Evolutionary conservation across 2,113 vertebrate genomes (phyloP), one percentile per base, ranked within the genome.

Genomic region (Equus przewalskii): DNA sequence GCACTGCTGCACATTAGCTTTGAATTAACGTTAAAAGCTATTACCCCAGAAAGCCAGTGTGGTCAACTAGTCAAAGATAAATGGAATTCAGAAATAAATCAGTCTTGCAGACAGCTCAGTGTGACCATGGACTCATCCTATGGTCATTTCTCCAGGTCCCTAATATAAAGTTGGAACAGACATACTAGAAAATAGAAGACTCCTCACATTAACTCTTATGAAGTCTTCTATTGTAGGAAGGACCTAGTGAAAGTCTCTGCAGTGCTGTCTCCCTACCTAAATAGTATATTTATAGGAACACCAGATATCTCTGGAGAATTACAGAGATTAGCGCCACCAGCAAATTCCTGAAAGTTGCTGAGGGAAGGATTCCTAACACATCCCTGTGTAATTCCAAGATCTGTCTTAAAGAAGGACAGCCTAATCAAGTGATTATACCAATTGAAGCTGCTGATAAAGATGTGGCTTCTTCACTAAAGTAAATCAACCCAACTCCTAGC

Each of bases 31-130:
- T 83, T 91, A 72, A 92, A 93, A 8, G 36, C 36, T 18, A 41
- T 56, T 41, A 89, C 87, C 88, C n/a, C 64, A 84, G 56, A 91
- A 87, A 78, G 83, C 1, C 60, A 78, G 28, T 93, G 41, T 54
- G 56, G 64, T 73, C 49, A 72, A 58, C 33, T 51, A 81, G n/a
- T 89, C n/a, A 72, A 70, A 89, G 69, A 83, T 82, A 78, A 93
- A 72, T 51, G 14, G n/a, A 96, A 9, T n/a, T 67, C 85, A 96
- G 56, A 65, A n/a, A 28, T 69, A 26, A 70, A 19, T 19, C 44
- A 67, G 24, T 75, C 65, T 80, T 49, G 11, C 12, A 75, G 54
- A n/a, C 24, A 51, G 30, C 36, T 88, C 54, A 91, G 16, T 6
- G 11, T 79, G n/a, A 82, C 75, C 80, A 28, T 3, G 19, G 46